Evolutionary conservation across 23 tunicate genomes (phyloP), one percentile per base, ranked within the genome.

Genomic region (Aplidium turbinatum): DNA sequence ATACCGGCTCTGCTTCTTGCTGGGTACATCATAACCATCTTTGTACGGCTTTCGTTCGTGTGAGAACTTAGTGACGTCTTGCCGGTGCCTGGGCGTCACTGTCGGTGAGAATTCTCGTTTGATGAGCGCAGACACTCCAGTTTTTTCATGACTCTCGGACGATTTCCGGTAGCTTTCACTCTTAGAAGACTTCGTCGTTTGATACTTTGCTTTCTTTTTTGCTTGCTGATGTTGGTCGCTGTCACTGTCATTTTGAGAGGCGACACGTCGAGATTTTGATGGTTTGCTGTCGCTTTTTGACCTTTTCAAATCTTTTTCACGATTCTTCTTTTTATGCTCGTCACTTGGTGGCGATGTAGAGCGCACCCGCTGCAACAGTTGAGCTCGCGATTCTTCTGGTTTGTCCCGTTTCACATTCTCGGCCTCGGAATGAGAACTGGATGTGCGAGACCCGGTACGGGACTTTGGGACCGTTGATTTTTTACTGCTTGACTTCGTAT

Each of bases 31-130:
- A 9, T 42, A 11, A 16, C 13, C 50, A 11, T 11, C 16, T 42
- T 42, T 42, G 50, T 42, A 16, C 50, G 11, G 11, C 50, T 16
- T 11, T 9, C 16, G 50, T 9, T 42, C 50, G 16, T 11, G 16
- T 26, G 70, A 23, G 26, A 22, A 26, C 63, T 23, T 57, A 13
- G 11, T 42, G 16, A 42, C 16, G 50, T 9, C 50, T 9, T 42
- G 13, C 13, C 50, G 16, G 13, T 42, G 13, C 16, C 13, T 42
- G 16, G 11, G 50, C 13, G 13, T 9, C 13, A 27, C 19, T 4
- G 75, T 26, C 24, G 91, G 91, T 0, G 91, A 85, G 61, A 58
- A 85, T 33, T 85, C 91, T 40, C 91, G 70, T 77, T 85, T 85
- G 18, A 85, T 47, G 9, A 85, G 53, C 29, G 70, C 50, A 3